Evolutionary conservation across 1,140 invertebrate species (phyloP).

Genomic region (Drosophila repletoides): DNA sequence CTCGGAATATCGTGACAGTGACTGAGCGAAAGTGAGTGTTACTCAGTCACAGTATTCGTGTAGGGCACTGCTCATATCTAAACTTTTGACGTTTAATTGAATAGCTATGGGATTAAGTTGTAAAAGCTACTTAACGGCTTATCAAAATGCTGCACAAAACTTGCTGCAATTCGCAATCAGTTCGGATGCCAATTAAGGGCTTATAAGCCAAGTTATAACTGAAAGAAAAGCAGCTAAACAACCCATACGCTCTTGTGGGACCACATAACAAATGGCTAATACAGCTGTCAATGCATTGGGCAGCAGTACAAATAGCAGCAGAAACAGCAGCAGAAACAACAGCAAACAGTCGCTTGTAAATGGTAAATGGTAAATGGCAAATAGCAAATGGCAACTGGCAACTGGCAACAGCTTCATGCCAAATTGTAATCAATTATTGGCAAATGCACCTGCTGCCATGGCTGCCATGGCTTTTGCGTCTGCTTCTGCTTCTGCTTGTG

Average conservation of each 20-base stretch:
- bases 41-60: too few species aligned
- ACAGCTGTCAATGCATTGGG: too few species aligned
- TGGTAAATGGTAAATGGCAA: too few species aligned
- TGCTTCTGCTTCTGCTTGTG: constrained; percentile 24
- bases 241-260: constrained; percentile 2
- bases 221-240: neutral
- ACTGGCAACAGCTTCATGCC: constrained; percentile 68
- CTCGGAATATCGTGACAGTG: too few species aligned
- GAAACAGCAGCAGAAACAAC: neutral
- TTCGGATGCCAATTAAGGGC: constrained; percentile 38
- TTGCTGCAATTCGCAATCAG: constrained; percentile 10
- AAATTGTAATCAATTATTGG: constrained; percentile 79
- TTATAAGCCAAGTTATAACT: constrained; percentile 6
- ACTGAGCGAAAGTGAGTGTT: too few species aligned
- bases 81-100: too few species aligned
- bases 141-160: constrained; percentile 4
- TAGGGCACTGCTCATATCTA: too few species aligned
- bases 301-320: constrained; percentile 57
- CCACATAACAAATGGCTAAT: constrained; percentile 34
- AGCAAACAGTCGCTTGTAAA: too few species aligned
- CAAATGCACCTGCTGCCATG: constrained; percentile 58
- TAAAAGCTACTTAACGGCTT: too few species aligned
- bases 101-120: too few species aligned
- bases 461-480: neutral
- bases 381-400: constrained; percentile 9